Percentiles rank a stretch among this genome's conserved stretches.
Conservation (phyloP, 2,888 invertebrate species). For the Galeopsomyia nigrocyanea region DNA sequence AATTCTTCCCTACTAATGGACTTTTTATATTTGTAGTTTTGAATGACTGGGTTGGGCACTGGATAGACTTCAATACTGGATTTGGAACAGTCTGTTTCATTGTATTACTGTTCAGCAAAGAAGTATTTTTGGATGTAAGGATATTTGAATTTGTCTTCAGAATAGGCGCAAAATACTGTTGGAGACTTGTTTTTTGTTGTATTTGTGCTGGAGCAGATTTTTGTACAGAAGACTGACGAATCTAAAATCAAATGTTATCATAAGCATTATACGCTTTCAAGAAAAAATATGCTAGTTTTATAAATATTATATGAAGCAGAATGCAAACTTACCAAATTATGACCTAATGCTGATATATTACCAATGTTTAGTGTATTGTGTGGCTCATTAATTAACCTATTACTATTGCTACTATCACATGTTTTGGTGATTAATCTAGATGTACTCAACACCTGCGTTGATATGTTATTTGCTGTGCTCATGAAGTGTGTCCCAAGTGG, state of each 20-base stretch:
- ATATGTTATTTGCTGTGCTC: slow-evolving; percentile 52
- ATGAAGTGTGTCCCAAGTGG: slow-evolving; percentile 55
- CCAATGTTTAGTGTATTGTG: slow-evolving; percentile 45
- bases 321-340: slow-evolving; percentile 53
- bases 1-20: slow-evolving; percentile 46
- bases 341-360: slow-evolving; percentile 48
- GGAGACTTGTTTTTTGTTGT: slow-evolving; percentile 52
- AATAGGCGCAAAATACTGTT: slow-evolving; percentile 57
- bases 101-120: slow-evolving; percentile 39
- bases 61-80: slow-evolving; percentile 55
- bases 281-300: not conserved
- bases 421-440: slow-evolving; percentile 54
- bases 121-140: slow-evolving; percentile 46
- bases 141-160: slow-evolving; percentile 51
- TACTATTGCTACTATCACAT: slow-evolving; percentile 50
- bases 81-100: slow-evolving; percentile 33
- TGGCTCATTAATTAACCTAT: slow-evolving; percentile 49
- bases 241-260: slow-evolving; percentile 34
- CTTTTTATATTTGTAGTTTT: slow-evolving; percentile 52
- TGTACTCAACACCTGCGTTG: slow-evolving; percentile 53
- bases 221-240: slow-evolving; percentile 50
- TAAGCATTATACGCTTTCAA: not conserved
- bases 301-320: too few relatives aligned
- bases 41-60: slow-evolving; percentile 59
- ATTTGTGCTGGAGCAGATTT: slow-evolving; percentile 52